Base-by-base conservation (phyloP, 1,140 invertebrate genomes). In the Protaetia brevitarsis region DNA sequence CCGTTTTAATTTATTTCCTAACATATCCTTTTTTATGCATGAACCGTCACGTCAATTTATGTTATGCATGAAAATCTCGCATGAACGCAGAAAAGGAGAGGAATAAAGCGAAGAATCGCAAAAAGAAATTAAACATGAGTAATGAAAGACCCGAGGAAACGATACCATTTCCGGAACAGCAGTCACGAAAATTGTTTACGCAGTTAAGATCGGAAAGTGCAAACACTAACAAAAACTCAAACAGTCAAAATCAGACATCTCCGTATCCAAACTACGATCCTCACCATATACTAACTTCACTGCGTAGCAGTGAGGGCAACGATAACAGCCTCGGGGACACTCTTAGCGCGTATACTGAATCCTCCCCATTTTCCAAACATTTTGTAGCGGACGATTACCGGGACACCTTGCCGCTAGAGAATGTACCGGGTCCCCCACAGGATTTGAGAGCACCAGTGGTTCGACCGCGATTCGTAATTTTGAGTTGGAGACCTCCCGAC, bases 401-500 rank as follows among this genome's bases (percentile, higher is more conserved):
- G 51, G 79, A 73, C 8, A 74, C 74, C 62, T 72, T 78, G 59
- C 71, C 75, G 5, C 72, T 74, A 11, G 81, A 81, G 26, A 73
- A 66, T 27, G 63, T 78, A 60, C 89, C 90, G 0, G 87, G 89
- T 3, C 80, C 88, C 1, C 91, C 95, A 0, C 80, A 82, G 34
- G 88, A 90, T 68, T 78, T 96, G 10, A 86, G 86, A 63, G 89
- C 92, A 0, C 87, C 87, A 19, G 86, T 93, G 62, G 84, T 90
- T 5, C 91, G 91, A 71, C 86, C 89, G 7, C 81, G 94, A 67
- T 94, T 93, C 73, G 88, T 96, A 19, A 91, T 91, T 1, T 82
- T 96, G 19, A 88, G 86, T 31, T 96, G 95, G 91, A 86, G 88
- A 69, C 86, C 88, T 64, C 91, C 94, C 0, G 76, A 81, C 27